These are phyloP conservation scores for Odobenus rosmarus DNA, from an alignment of 2,113 vertebrate species.

Conservation along the genomic window DNA sequence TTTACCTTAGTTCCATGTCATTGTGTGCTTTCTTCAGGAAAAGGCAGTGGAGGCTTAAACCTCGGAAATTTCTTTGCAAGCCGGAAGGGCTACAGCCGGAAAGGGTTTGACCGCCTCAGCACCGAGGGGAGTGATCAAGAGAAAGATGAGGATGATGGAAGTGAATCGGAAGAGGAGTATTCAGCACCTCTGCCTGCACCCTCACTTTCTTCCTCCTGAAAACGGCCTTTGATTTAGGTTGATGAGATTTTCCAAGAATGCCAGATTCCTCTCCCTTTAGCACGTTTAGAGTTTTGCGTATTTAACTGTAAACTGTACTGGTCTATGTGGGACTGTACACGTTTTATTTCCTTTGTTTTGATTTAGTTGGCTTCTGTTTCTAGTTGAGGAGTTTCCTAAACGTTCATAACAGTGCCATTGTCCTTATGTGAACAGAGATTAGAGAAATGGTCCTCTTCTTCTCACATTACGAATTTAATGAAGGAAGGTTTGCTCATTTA, in stretches of 20 bases:
- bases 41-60: constrained; percentile 92
- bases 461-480: constrained; percentile 78
- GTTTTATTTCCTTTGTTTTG: constrained; percentile 81
- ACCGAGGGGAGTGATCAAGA: constrained; percentile 98
- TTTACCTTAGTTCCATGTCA: neutral
- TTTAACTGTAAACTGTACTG: constrained; percentile 91
- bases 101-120: constrained; percentile 97
- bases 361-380: constrained; percentile 80
- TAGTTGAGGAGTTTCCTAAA: constrained; percentile 78
- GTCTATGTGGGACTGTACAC: constrained; percentile 91
- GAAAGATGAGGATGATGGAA: constrained; percentile 94
- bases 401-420: constrained; percentile 82
- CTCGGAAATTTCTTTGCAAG: constrained; percentile 97
- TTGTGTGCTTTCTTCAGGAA: constrained; percentile 86
- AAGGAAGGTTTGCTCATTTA: constrained; percentile 81
- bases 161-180: constrained; percentile 96
- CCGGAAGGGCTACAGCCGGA: constrained; percentile 94
- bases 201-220: constrained; percentile 85
- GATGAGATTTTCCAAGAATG: constrained; percentile 67
- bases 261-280: constrained; percentile 81
- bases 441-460: constrained; percentile 78
- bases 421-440: constrained; percentile 83
- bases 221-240: constrained; percentile 50
- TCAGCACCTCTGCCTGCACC: constrained; percentile 86
- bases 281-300: constrained; percentile 89